These are phyloP conservation scores for Trachelipus rathkii DNA, from an alignment of 1,140 invertebrate genomes.

Conservation along the genomic window DNA sequence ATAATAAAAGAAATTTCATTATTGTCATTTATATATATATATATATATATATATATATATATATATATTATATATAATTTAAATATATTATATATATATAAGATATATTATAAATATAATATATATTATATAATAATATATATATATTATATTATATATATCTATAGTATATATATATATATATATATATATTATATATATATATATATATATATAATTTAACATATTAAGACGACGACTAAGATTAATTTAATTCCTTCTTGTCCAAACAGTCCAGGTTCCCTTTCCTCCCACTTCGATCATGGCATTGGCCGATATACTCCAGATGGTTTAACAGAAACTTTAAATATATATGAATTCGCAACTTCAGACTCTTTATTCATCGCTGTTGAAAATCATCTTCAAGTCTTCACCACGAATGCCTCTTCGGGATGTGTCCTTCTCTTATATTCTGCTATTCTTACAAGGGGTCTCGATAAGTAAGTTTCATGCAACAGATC, in stretches of 20 bases:
- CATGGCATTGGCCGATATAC: conserved; percentile 48
- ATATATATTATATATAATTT: too few species aligned
- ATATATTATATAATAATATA: too few species aligned
- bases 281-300: conserved; percentile 38
- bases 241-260: background rate
- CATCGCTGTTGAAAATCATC: conserved; percentile 47
- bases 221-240: too few species aligned
- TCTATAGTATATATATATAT: too few species aligned
- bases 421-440: conserved; percentile 51
- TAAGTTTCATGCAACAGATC: conserved; percentile 43
- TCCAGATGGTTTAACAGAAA: conserved; percentile 52
- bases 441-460: conserved; percentile 53
- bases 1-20: too few species aligned
- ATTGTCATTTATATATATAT: too few species aligned
- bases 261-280: conserved; percentile 28
- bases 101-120: too few species aligned
- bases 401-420: conserved; percentile 48
- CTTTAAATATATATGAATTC: conserved; percentile 49
- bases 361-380: conserved; percentile 46
- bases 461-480: conserved; percentile 51
- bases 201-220: too few species aligned
- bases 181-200: too few species aligned
- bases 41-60: too few species aligned
- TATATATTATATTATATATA: too few species aligned
- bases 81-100: too few species aligned